Evolutionary conservation across 1,140 invertebrate species (phyloP), one percentile per base, ranked within the genome.

Genomic region (Philopotamus ludificatus): DNA sequence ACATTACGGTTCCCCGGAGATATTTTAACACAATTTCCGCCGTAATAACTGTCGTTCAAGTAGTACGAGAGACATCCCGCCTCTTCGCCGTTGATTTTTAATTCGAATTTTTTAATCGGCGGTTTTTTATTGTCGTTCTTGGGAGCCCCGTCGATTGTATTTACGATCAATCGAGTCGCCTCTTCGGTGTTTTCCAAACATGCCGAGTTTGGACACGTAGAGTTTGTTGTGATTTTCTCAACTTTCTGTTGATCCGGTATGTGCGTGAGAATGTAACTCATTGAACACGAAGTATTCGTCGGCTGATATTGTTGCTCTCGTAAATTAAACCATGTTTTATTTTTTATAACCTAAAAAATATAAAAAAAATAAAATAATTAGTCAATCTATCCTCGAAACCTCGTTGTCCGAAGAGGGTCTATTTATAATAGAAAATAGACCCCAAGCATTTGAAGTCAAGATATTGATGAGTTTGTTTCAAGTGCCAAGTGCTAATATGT

Each of bases 301-400:
- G 58, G 16, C 57, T 70, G 68, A 53, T 70, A 65, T 25, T 70
- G 47, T 39, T 66, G 64, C 12, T 70, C 25, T 41, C 65, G 20
- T 16, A 70, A 50, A 57, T 70, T 67, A 22, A 64, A 70, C 68
- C 68, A 70, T 7, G 42, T 3, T 22, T 60, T 63, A 54, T 66
- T 41, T 10, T 57, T 8, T n/a, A 63, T 26, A 20, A 68, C 58
- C 67, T 69, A 10, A 18, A 57, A 63, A 50, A 16, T 10, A 57
- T 12, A 51, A 50, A 28, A 41, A 49, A 1, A 47, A 8, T 15
- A 8, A 47, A 8, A 15, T 15, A 47, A n/a, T n/a, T n/a, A n/a
- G n/a, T n/a, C n/a, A n/a, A n/a, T n/a, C n/a, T n/a, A n/a, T n/a
- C n/a, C n/a, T n/a, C n/a, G n/a, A n/a, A n/a, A n/a, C n/a, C n/a